A percentile compares a stretch with the other conserved stretches of the same genome.
Conservation (phyloP, 2,113 vertebrate genomes). For the Hemiscyllium ocellatum region DNA sequence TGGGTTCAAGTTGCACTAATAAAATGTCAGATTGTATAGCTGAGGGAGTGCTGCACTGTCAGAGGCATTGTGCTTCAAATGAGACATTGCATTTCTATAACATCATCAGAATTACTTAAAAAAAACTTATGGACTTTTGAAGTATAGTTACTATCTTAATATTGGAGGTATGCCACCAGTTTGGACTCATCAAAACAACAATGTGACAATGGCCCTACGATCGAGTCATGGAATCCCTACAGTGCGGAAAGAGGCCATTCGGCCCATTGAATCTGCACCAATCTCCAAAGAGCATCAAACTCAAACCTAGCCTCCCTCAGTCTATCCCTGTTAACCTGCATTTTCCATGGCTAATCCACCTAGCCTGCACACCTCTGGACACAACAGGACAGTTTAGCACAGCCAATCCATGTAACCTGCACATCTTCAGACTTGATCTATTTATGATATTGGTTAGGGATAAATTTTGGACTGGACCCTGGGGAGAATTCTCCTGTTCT, state of each 20-base stretch:
- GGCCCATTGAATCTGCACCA: no score
- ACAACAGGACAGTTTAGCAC: no score
- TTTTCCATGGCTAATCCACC: no score
- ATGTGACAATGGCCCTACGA: neutral
- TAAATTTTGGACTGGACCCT: neutral
- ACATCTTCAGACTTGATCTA: no score
- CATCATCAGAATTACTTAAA: neutral
- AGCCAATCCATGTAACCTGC: no score
- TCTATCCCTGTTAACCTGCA: no score
- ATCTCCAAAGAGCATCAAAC: no score
- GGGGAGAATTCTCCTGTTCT: neutral
- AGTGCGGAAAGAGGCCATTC: no score
- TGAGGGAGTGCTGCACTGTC: neutral
- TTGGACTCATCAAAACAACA: neutral
- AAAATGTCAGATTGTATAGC: neutral
- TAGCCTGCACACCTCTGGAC: no score
- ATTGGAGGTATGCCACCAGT: neutral
- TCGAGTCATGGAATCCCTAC: no score
- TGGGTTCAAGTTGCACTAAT: neutral
- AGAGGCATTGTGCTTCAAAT: neutral
- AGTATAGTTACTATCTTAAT: neutral
- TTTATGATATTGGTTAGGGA: neutral
- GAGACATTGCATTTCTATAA: neutral
- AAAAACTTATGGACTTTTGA: neutral
- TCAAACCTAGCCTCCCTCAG: no score